Evolutionary conservation across 2,797 vertebrate genomes (phyloP).

Genomic region (Alexandromys oeconomus): DNA sequence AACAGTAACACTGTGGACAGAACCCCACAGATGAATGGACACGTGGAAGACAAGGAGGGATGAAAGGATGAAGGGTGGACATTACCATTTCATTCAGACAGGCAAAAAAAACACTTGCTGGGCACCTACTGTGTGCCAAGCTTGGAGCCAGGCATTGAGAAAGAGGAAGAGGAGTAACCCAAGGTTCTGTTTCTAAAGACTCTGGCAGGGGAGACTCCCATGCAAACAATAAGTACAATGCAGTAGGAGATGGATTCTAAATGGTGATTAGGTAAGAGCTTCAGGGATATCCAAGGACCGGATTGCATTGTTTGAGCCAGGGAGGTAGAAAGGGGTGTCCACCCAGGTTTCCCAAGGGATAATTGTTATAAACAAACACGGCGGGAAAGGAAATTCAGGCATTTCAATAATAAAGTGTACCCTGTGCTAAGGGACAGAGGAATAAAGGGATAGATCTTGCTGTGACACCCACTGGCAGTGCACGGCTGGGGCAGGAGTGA

Average conservation of each 20-base stretch:
- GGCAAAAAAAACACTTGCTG: slow-evolving; percentile 7
- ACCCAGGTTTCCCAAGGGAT: not conserved
- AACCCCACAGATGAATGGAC: not conserved
- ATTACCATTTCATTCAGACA: not conserved
- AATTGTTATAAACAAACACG: not conserved
- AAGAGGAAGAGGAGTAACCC: not conserved
- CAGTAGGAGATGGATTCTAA: not conserved
- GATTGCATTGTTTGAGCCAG: not conserved
- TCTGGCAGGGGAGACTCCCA: not conserved
- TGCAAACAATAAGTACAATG: not conserved
- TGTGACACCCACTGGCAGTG: not conserved
- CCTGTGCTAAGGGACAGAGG: not conserved
- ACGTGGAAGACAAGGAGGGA: not conserved
- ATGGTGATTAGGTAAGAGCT: not conserved
- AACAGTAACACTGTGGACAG: not conserved
- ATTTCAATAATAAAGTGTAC: not conserved
- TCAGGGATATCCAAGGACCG: not conserved
- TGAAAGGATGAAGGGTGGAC: not conserved
- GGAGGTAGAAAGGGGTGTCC: not conserved
- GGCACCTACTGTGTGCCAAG: not conserved
- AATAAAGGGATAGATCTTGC: not conserved
- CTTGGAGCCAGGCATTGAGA: not conserved
- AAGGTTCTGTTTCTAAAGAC: not conserved
- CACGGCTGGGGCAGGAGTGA: not conserved
- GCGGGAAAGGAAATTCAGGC: not conserved